Evolutionary conservation across 1,140 invertebrate genomes (phyloP).

Genomic region (Spodoptera litura): DNA sequence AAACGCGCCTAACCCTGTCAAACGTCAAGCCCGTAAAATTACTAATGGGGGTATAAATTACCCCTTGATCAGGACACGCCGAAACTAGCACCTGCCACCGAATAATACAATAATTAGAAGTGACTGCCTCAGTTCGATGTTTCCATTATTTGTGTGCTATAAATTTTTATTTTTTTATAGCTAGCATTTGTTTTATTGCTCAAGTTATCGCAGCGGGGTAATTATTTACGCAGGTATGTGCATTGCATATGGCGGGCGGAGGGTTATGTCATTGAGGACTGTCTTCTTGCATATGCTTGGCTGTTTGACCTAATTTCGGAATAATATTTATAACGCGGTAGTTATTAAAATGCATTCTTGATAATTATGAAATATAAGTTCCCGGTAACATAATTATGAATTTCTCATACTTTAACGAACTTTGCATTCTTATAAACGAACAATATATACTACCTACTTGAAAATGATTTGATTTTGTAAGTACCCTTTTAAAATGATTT

Average conservation of each 20-base stretch:
- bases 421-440: too few species aligned
- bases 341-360: too few species aligned
- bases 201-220: constrained; percentile 23
- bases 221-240: constrained; percentile 25
- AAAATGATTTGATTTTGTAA: too few species aligned
- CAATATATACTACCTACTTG: too few species aligned
- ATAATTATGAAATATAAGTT: too few species aligned
- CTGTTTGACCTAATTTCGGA: background rate
- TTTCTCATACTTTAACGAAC: too few species aligned
- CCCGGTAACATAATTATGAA: too few species aligned
- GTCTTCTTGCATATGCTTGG: constrained; percentile 23
- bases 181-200: constrained; percentile 43
- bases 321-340: background rate
- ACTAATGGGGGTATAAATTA: constrained; percentile 69
- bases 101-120: constrained; percentile 64
- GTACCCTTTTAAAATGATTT: too few species aligned
- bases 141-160: constrained; percentile 41
- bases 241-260: background rate
- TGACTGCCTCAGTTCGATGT: constrained; percentile 46
- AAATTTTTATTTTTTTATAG: constrained; percentile 35
- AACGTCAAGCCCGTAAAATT: constrained; percentile 59
- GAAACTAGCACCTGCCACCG: constrained; percentile 60
- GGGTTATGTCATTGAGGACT: constrained; percentile 3
- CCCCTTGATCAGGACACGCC: constrained; percentile 49
- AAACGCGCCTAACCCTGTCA: constrained; percentile 38